These are phyloP conservation scores for Papilio protenor DNA, from an alignment of 2,888 invertebrate genomes.

Conservation along the genomic window DNA sequence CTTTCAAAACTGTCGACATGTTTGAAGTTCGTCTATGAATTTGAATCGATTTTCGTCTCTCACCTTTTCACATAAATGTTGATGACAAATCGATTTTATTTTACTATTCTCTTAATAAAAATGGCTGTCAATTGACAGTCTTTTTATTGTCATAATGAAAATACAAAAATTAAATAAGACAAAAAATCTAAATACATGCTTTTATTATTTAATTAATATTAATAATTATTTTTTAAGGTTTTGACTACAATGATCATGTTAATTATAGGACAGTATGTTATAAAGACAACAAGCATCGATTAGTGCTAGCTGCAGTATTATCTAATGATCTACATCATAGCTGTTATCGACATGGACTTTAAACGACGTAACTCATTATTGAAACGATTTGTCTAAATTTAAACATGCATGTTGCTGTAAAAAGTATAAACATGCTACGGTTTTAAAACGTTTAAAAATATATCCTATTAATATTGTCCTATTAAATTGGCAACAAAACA, in stretches of 20 bases:
- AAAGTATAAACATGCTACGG: neutral
- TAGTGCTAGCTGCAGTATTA: slow-evolving; percentile 10
- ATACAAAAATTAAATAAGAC: neutral
- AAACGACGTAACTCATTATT: slow-evolving; percentile 15
- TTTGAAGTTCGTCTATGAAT: slow-evolving; percentile 6
- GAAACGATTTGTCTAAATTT: neutral
- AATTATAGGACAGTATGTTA: too few relatives aligned
- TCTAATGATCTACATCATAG: slow-evolving; percentile 21
- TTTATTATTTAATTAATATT: too few relatives aligned
- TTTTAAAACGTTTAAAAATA: neutral
- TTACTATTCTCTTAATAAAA: neutral
- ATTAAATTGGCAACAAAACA: too few relatives aligned
- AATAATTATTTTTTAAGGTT: too few relatives aligned
- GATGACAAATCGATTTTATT: slow-evolving; percentile 13
- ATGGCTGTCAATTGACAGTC: slow-evolving; percentile 1
- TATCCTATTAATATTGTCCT: too few relatives aligned
- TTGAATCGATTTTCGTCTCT: neutral
- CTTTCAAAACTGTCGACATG: slow-evolving; percentile 13
- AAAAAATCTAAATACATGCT: too few relatives aligned
- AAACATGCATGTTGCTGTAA: neutral
- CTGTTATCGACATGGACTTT: slow-evolving; percentile 7
- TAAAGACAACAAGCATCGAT: neutral
- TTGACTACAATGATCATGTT: too few relatives aligned
- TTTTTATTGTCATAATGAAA: neutral
- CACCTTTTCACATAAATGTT: slow-evolving; percentile 23